These are phyloP conservation scores for Benitochromis conjunctus DNA, from an alignment of 2,113 vertebrate genomes.

Conservation along the genomic window DNA sequence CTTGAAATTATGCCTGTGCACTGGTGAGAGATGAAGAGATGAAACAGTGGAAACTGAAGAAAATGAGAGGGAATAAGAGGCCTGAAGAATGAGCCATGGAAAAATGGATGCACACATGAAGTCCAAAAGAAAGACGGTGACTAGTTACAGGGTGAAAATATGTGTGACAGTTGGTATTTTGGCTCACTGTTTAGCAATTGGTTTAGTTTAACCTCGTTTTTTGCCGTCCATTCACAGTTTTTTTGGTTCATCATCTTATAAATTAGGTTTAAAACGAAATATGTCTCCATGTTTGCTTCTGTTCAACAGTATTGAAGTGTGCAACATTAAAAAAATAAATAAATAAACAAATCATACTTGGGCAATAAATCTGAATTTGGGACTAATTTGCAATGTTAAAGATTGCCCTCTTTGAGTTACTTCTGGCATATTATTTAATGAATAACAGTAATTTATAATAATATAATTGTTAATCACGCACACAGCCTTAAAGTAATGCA, in stretches of 20 bases:
- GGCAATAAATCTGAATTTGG: not conserved
- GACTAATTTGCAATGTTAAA: not conserved
- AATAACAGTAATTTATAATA: not conserved
- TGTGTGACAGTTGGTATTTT: not conserved
- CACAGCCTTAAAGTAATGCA: not conserved
- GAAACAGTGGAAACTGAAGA: not conserved
- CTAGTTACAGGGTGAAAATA: not conserved
- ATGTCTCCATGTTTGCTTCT: not conserved
- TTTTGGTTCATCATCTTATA: not conserved
- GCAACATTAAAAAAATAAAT: not conserved
- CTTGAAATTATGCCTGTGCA: not conserved
- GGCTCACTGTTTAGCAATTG: not conserved
- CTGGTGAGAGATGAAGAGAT: not conserved
- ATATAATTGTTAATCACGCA: not conserved
- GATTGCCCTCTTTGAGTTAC: not conserved
- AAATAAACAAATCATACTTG: not conserved
- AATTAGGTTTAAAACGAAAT: not conserved
- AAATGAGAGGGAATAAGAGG: not conserved
- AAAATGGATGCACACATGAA: not conserved
- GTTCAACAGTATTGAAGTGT: not conserved
- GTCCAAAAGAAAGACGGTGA: not conserved
- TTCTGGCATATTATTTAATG: not conserved
- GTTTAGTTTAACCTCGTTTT: not conserved
- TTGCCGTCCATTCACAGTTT: not conserved
- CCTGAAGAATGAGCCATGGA: not conserved